Base-by-base conservation (phyloP, 1,140 invertebrate species). In the Drosophila kikkawai region DNA sequence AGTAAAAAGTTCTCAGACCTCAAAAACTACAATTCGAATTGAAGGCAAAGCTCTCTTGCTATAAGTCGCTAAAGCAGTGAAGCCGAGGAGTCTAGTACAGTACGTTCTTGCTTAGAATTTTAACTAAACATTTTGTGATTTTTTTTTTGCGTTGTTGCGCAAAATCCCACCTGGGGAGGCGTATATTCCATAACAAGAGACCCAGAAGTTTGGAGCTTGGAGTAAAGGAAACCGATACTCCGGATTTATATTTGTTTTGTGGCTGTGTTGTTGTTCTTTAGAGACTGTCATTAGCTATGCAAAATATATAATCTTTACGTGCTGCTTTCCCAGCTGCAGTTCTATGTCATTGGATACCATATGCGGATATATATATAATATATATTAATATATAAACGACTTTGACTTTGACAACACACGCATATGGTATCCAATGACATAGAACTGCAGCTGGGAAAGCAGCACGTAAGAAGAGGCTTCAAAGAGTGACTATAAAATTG, bases 1-100 rank as follows among this genome's bases (percentile, higher is more conserved):
- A 75, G 66, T 82, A 82, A 51, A 82, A 65, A 55, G 50, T 77
- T 80, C 65, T 65, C 68, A 76, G 71, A 74, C 79, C 71, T 60
- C 79, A 60, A 39, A 64, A 47, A 76, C 65, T 80, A 84, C 64
- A 67, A 36, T 39, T 51, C 29, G 42, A 68, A 44, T 29, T 29
- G 29, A 75, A 63, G 44, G 36, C 56, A 58, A 41, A 41, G 36
- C 56, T 36, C 51, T 36, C 51, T 58, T 39, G 37, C 51, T 55
- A 55, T 39, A 19, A 55, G n/a, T 37, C 56, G 37, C 56, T 13
- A 58, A 58, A 17, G 56, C 26, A 58, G 22, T 41, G 56, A 37
- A 41, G 47, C 22, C 15, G 13, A 26, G 58, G 64, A 66, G 58
- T 66, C 57, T 45, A 22, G 22, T 22, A 22, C 22, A 58, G 57